These are phyloP conservation scores for Drosophila cyrtoloma DNA, from an alignment of 2,888 invertebrate genomes.

Conservation along the genomic window DNA sequence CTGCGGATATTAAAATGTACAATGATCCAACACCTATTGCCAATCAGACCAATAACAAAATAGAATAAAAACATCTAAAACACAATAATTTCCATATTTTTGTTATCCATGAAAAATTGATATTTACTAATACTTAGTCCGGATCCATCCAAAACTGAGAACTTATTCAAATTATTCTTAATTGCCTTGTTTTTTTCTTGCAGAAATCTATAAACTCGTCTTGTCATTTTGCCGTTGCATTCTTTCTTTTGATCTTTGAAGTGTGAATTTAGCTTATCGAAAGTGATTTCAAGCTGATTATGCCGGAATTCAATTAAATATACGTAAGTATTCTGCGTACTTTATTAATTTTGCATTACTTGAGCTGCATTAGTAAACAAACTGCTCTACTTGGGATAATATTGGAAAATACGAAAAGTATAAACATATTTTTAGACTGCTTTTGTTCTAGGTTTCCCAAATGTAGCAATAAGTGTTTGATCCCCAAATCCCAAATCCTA, in stretches of 20 bases:
- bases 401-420: background rate
- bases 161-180: background rate
- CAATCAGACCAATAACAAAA: background rate
- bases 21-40: background rate
- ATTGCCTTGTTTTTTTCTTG: background rate
- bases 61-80: background rate
- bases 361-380: background rate
- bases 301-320: background rate
- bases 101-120: fast-evolving
- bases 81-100: fast-evolving
- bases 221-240: background rate
- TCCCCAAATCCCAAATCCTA: no score
- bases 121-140: background rate
- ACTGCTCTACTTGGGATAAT: background rate
- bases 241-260: background rate
- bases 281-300: background rate
- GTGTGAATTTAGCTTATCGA: background rate
- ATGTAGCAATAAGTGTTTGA: background rate
- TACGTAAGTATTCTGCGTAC: fast-evolving
- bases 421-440: background rate
- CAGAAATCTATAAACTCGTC: background rate
- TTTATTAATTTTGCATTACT: background rate
- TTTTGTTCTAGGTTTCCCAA: background rate
- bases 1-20: background rate
- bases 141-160: background rate